phyloP scores from a whole-genome alignment of 2,888 invertebrate genomes.

The Lithophane socia region DNA sequence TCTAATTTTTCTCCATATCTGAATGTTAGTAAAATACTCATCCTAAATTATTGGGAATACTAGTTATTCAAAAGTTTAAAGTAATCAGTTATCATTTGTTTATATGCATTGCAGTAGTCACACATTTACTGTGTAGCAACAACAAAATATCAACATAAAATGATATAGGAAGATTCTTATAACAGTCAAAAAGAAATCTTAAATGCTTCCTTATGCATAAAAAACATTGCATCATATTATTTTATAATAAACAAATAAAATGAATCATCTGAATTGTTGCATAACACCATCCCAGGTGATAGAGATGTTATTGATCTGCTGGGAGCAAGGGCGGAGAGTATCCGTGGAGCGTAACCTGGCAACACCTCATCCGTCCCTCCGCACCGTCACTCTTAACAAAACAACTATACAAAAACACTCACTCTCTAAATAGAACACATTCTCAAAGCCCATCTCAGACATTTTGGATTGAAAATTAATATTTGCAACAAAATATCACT shows the following conservation, averaged over 20 bases:
- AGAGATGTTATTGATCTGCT: slow-evolving; percentile 89
- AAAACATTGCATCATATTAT: slow-evolving; percentile 21
- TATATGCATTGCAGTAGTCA: slow-evolving; percentile 19
- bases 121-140: slow-evolving; percentile 20
- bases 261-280: slow-evolving; percentile 77
- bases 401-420: slow-evolving; percentile 81
- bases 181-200: background rate
- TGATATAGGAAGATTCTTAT: background rate
- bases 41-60: background rate
- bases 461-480: slow-evolving; percentile 76
- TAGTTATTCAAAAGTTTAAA: background rate
- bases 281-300: slow-evolving; percentile 85
- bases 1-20: slow-evolving; percentile 15
- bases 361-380: slow-evolving; percentile 86
- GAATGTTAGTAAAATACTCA: background rate
- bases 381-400: slow-evolving; percentile 77
- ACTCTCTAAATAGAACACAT: slow-evolving; percentile 90
- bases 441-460: slow-evolving; percentile 89
- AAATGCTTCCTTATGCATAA: background rate
- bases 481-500: slow-evolving; percentile 70
- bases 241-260: slow-evolving; percentile 64
- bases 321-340: slow-evolving; percentile 80
- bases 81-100: background rate
- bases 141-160: slow-evolving; percentile 23
- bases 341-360: slow-evolving; percentile 86